These are phyloP conservation scores for Gymnosoma rotundatum DNA, from an alignment of 2,888 invertebrate genomes.

Conservation along the genomic window DNA sequence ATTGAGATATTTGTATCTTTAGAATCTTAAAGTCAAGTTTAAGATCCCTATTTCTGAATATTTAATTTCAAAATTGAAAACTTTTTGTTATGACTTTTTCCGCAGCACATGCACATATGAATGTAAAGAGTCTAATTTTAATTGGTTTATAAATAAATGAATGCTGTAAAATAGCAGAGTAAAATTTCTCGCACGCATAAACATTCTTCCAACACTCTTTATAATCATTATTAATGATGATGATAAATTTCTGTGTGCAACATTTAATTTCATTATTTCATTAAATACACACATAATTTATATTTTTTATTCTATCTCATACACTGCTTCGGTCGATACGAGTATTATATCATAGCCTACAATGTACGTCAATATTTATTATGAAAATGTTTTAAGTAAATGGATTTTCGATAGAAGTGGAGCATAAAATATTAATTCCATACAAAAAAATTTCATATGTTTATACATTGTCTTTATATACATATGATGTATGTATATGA, in stretches of 20 bases:
- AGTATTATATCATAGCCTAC: not conserved
- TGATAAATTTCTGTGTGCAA: slow-evolving; percentile 23
- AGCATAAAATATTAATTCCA: slow-evolving; percentile 2
- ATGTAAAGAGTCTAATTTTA: too few species aligned
- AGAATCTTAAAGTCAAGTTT: too few species aligned
- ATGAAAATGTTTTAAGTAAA: slow-evolving; percentile 39
- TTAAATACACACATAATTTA: not conserved
- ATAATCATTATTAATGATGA: slow-evolving; percentile 4
- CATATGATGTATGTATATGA: too few species aligned
- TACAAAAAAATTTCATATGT: not conserved
- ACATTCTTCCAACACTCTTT: not conserved
- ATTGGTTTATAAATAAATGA: too few species aligned
- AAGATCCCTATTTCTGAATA: too few species aligned
- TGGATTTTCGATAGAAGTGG: slow-evolving; percentile 8
- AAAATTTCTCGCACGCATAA: not conserved
- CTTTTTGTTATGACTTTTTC: too few species aligned
- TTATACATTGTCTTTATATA: too few species aligned
- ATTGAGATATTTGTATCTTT: too few species aligned
- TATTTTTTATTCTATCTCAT: not conserved
- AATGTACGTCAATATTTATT: slow-evolving; percentile 38
- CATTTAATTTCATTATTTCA: slow-evolving; percentile 43
- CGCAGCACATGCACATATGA: too few species aligned
- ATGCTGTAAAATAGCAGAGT: too few species aligned
- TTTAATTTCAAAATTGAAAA: too few species aligned
- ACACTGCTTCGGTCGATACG: too few species aligned